Percentiles rank a stretch among this genome's conserved stretches.
phyloP scores from a whole-genome alignment of 2,113 vertebrate species.

The Lontra canadensis region DNA sequence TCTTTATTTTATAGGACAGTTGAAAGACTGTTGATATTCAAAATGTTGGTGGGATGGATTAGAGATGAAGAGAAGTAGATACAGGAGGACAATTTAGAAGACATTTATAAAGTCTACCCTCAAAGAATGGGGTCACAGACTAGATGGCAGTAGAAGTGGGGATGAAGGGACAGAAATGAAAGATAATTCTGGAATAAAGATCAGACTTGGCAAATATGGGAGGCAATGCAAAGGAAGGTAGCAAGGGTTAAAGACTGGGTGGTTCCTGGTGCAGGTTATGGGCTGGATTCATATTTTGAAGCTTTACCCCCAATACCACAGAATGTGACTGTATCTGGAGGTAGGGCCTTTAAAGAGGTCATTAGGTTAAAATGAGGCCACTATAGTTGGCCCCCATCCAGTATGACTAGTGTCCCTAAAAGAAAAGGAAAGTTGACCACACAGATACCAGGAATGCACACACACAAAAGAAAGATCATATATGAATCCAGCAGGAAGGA shows the following conservation, averaged over 20 bases:
- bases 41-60: not conserved
- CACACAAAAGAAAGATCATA: not conserved
- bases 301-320: not conserved
- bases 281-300: not conserved
- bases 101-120: not conserved
- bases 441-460: not conserved
- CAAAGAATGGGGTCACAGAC: not conserved
- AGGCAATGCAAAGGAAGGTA: not conserved
- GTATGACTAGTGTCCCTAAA: not conserved
- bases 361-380: not conserved
- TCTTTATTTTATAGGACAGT: not conserved
- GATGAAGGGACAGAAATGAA: not conserved
- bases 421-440: not conserved
- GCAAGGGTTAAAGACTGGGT: not conserved
- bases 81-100: not conserved
- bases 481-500: not conserved
- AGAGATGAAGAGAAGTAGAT: not conserved
- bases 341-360: not conserved
- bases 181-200: not conserved
- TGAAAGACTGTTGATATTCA: not conserved
- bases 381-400: not conserved
- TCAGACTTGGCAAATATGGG: not conserved
- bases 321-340: not conserved
- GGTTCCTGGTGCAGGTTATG: not conserved
- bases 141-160: not conserved